A percentile compares a stretch with the other conserved stretches of the same genome.
phyloP scores from a whole-genome alignment of 2,797 vertebrate genomes.

The Acestrorhynchus altus region DNA sequence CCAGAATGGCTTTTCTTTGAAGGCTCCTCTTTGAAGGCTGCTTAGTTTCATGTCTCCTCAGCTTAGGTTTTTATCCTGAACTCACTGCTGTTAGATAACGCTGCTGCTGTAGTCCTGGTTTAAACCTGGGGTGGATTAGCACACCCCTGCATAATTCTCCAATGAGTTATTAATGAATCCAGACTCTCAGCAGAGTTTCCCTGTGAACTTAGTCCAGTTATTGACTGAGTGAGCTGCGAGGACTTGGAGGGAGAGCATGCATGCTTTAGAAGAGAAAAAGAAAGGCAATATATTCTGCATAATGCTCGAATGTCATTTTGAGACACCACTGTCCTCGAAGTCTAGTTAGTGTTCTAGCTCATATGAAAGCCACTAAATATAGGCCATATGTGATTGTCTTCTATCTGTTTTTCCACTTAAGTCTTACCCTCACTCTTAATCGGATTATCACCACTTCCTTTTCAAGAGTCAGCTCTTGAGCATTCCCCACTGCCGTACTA shows the following conservation, averaged over 20 bases:
- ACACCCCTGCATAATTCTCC: neutral
- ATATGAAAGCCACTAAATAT: neutral
- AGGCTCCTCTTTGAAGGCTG: neutral
- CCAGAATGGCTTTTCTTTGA: neutral
- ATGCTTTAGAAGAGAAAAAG: too few species aligned
- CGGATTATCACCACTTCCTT: conserved; percentile 37
- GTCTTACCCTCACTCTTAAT: neutral
- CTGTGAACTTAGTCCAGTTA: neutral
- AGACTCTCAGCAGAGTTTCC: too few species aligned
- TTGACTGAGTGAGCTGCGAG: too few species aligned
- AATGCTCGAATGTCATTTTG: too few species aligned
- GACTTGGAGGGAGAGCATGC: too few species aligned
- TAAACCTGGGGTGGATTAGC: neutral
- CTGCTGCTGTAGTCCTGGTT: neutral
- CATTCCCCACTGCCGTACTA: conserved; percentile 25
- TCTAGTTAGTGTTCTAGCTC: too few species aligned
- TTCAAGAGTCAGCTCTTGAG: conserved; percentile 20
- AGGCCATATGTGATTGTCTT: neutral
- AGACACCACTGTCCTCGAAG: too few species aligned
- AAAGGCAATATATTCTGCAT: too few species aligned
- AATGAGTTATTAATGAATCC: neutral
- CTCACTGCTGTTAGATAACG: neutral
- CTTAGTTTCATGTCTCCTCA: neutral
- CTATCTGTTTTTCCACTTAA: neutral
- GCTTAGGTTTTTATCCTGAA: neutral